These are phyloP conservation scores for Ictalurus furcatus DNA, from an alignment of 2,113 vertebrate genomes.

Conservation along the genomic window DNA sequence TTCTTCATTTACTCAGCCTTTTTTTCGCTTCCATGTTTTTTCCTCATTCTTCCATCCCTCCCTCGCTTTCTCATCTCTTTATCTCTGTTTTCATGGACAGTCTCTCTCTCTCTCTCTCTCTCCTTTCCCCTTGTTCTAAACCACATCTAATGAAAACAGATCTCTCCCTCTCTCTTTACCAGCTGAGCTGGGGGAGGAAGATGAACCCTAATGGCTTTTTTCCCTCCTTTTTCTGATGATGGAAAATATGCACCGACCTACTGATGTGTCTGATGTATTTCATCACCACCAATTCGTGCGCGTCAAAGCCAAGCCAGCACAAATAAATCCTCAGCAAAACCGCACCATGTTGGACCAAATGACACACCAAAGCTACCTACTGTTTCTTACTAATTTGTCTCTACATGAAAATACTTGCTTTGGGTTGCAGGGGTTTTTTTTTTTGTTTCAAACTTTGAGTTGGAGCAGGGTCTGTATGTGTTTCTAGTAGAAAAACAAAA, in stretches of 20 bases:
- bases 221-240: slow-evolving; percentile 71
- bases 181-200: slow-evolving; percentile 78
- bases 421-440: neutral
- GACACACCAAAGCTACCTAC: slow-evolving; percentile 20
- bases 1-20: slow-evolving; percentile 30
- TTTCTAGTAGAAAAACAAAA: neutral
- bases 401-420: slow-evolving; percentile 2
- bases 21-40: slow-evolving; percentile 45
- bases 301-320: slow-evolving; percentile 58
- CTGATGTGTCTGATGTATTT: slow-evolving; percentile 78
- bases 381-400: slow-evolving; percentile 20
- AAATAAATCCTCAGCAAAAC: slow-evolving; percentile 33
- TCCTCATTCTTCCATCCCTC: slow-evolving; percentile 52
- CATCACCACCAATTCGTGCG: slow-evolving; percentile 72
- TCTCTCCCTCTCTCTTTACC: slow-evolving; percentile 76
- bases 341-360: slow-evolving; percentile 20
- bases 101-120: slow-evolving; percentile 71
- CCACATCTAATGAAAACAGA: slow-evolving; percentile 81
- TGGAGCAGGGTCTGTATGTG: neutral
- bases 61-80: slow-evolving; percentile 60
- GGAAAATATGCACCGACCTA: slow-evolving; percentile 80
- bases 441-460: neutral
- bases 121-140: slow-evolving; percentile 61
- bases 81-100: slow-evolving; percentile 29
- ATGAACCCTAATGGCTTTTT: slow-evolving; percentile 83